Evolutionary conservation across 2,888 invertebrate species (phyloP).

Genomic region (Drosophila cognata): DNA sequence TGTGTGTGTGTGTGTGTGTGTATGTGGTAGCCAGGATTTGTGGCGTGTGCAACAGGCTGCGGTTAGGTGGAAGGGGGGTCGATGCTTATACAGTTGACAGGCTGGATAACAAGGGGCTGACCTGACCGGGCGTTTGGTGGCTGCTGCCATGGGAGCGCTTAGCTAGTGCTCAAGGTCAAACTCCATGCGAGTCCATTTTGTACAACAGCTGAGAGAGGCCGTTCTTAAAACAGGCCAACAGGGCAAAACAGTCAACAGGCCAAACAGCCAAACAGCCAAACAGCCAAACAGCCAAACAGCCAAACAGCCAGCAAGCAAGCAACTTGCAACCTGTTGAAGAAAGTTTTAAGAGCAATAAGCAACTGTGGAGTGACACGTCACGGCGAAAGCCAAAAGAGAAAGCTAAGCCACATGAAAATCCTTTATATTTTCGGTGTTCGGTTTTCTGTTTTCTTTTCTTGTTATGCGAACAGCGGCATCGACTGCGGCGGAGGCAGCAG

Average conservation of each 20-base stretch:
- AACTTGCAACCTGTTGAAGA: conserved; percentile 71
- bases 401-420: conserved; percentile 68
- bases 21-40: conserved; percentile 54
- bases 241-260: background rate
- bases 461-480: conserved; percentile 18
- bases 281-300: background rate
- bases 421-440: conserved; percentile 30
- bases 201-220: conserved; percentile 28
- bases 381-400: conserved; percentile 61
- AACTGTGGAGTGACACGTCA: conserved; percentile 39
- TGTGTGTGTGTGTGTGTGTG: background rate
- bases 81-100: conserved; percentile 27
- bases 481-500: conserved; percentile 8
- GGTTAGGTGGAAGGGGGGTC: background rate
- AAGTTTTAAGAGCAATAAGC: conserved; percentile 59
- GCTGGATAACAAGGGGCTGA: conserved; percentile 43
- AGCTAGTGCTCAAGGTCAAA: conserved; percentile 67
- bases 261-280: conserved; percentile 1
- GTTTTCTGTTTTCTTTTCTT: conserved; percentile 5
- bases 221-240: conserved; percentile 2
- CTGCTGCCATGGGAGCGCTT: conserved; percentile 71
- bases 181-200: conserved; percentile 24
- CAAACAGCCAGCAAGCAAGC: background rate
- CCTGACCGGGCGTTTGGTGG: conserved; percentile 26
- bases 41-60: conserved; percentile 56